phyloP scores from a whole-genome alignment of 2,888 invertebrate genomes.

The Lacanobia wlatinum region DNA sequence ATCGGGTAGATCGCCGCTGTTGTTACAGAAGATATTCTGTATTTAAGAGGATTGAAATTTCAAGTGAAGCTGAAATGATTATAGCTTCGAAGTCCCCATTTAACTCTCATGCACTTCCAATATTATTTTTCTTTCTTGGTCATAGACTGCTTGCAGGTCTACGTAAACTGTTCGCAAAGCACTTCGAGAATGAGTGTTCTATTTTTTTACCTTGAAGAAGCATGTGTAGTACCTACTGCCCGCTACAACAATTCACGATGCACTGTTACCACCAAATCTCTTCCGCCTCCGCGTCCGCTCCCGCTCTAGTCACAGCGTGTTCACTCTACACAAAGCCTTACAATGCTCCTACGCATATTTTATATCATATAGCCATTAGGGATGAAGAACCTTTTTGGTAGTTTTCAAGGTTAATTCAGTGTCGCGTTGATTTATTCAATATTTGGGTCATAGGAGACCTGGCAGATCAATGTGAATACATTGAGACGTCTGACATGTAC shows the following conservation, averaged over 20 bases:
- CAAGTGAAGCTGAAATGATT: too few relatives aligned
- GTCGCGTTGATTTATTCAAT: constrained; percentile 30
- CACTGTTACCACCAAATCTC: not conserved
- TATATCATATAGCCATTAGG: constrained; percentile 46
- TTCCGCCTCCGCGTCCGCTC: not conserved
- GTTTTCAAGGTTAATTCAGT: constrained; percentile 46
- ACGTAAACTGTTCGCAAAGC: too few relatives aligned
- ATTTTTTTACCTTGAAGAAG: too few relatives aligned
- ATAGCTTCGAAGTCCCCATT: too few relatives aligned
- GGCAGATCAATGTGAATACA: not conserved
- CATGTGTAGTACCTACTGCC: too few relatives aligned
- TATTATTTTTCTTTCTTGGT: too few relatives aligned
- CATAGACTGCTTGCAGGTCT: too few relatives aligned
- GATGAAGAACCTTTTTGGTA: constrained; percentile 44
- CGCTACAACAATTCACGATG: not conserved
- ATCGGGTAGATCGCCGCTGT: too few relatives aligned
- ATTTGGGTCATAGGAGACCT: constrained; percentile 19
- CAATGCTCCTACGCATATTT: constrained; percentile 53
- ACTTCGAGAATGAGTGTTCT: too few relatives aligned
- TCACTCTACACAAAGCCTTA: constrained; percentile 18
- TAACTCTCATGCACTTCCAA: too few relatives aligned
- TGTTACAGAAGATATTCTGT: too few relatives aligned
- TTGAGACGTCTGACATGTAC: not conserved
- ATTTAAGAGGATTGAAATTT: too few relatives aligned
- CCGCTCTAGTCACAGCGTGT: not conserved